Evolutionary conservation across 2,113 vertebrate genomes (phyloP), one percentile per base, ranked within the genome.

Genomic region (Diphyllodes magnificus): DNA sequence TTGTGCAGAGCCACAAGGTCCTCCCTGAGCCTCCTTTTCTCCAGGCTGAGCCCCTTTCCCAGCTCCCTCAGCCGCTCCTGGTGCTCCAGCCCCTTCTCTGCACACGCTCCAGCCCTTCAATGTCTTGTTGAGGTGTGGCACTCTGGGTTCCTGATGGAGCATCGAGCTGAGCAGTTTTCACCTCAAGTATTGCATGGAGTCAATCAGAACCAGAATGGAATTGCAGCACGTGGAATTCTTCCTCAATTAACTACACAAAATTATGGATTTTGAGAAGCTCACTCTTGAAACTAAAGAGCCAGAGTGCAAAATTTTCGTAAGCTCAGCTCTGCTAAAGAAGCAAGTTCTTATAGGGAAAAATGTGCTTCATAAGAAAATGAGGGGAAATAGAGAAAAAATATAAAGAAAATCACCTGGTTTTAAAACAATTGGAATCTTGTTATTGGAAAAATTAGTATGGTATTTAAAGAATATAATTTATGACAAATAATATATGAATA

Each of bases 1-100:
- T 0, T 56, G 66, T 0, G 27, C 0, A 72, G 50, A 80, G 16
- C 24, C 40, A 64, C 0, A 56, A 35, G 50, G 12, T 23, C 1
- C 37, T 31, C 0, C 12, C 44, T 20, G 27, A 57, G 10, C 50
- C 37, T 57, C 59, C 51, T 73, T 15, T 71, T 8, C 59, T 72
- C 50, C 59, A 65, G 57, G 15, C 15, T 65, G 59, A 73, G 66
- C 22, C 18, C 2, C 10, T 35, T 35, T 16, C 3, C 12, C 13
- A 39, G 54, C 27, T 68, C 53, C 33, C 27, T 86, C 56, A 47
- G 49, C 30, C 1, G 0, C 40, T 63, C 30, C 54, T 24, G 64
- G 5, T n/a, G 47, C n/a, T 10, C 33, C 84, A 53, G 45, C 0
- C 11, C 47, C 40, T 68, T 39, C 51, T 20, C 63, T 22, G 42